Evolutionary conservation across 2,888 invertebrate genomes (phyloP).

Genomic region (Keiferia lycopersicella): DNA sequence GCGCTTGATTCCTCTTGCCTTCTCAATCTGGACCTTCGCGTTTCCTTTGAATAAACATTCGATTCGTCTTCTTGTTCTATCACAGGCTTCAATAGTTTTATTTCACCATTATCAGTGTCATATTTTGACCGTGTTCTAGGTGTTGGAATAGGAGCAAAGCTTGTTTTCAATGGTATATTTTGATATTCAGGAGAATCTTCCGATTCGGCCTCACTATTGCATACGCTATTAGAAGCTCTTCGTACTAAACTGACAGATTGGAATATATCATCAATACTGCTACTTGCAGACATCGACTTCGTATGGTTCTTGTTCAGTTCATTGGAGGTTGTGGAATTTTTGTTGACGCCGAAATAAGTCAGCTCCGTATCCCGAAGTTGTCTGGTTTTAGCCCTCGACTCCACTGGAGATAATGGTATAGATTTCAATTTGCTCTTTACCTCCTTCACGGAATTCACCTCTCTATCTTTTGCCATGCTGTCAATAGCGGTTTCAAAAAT

Average conservation of each 20-base stretch:
- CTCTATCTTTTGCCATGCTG: constrained; percentile 31
- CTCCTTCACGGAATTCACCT: constrained; percentile 32
- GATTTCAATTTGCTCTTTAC: constrained; percentile 47
- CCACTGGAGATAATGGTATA: constrained; percentile 52
- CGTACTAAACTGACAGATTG: constrained; percentile 70
- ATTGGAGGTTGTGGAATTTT: constrained; percentile 36
- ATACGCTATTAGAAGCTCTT: constrained; percentile 65
- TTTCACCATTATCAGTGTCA: constrained; percentile 37
- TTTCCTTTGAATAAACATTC: constrained; percentile 35
- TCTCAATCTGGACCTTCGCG: constrained; percentile 51
- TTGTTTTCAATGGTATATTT: constrained; percentile 59
- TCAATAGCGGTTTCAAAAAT: constrained; percentile 29
- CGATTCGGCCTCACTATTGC: constrained; percentile 72
- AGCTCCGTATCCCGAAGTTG: constrained; percentile 82
- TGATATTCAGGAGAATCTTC: constrained; percentile 69
- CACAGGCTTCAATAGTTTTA: constrained; percentile 51
- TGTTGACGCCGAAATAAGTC: constrained; percentile 79
- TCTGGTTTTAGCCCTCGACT: constrained; percentile 61
- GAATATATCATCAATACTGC: constrained; percentile 55
- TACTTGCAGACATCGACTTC: constrained; percentile 26
- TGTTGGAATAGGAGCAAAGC: constrained; percentile 59
- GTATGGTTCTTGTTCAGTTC: constrained; percentile 24
- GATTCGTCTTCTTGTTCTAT: constrained; percentile 54
- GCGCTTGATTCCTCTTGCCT: constrained; percentile 47
- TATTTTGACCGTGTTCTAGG: constrained; percentile 63